phyloP scores from a whole-genome alignment of 2,888 invertebrate genomes.

The Smittia sp. region DNA sequence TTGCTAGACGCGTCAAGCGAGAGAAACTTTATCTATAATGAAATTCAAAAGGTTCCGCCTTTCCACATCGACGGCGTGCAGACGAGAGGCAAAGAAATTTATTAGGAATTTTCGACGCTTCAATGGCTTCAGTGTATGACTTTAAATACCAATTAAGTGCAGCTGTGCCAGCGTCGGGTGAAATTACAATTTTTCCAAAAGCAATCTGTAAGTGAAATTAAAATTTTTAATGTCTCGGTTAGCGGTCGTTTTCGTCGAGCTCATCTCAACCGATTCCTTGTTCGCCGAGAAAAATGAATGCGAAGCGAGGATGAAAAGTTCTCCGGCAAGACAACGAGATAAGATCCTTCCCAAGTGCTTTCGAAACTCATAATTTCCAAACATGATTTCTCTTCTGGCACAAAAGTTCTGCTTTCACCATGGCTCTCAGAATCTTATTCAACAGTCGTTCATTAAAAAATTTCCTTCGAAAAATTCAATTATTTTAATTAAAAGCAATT shows the following conservation, averaged over 20 bases:
- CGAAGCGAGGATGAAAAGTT: neutral
- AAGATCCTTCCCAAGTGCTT: constrained; percentile 35
- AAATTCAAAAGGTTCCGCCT: constrained; percentile 38
- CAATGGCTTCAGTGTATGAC: constrained; percentile 26
- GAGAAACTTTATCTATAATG: constrained; percentile 41
- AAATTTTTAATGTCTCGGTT: constrained; percentile 39
- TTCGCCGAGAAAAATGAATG: constrained; percentile 2
- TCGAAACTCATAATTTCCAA: constrained; percentile 33
- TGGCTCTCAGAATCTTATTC: constrained; percentile 34
- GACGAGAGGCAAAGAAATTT: constrained; percentile 28
- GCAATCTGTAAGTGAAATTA: constrained; percentile 41
- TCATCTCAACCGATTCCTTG: neutral
- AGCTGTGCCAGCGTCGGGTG: constrained; percentile 25
- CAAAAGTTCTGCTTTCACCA: constrained; percentile 12
- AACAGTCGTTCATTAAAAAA: constrained; percentile 40
- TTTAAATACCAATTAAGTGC: constrained; percentile 40
- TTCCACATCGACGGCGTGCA: neutral
- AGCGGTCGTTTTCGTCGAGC: constrained; percentile 5
- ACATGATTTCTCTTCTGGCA: constrained; percentile 18
- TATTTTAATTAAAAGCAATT: constrained; percentile 40
- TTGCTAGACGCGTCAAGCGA: constrained; percentile 26
- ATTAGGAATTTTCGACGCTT: constrained; percentile 24
- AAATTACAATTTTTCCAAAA: constrained; percentile 36
- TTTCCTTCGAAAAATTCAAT: constrained; percentile 29
- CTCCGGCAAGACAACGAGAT: constrained; percentile 9